These are phyloP conservation scores for Coelopa pilipes DNA, from an alignment of 2,888 invertebrate species.

Conservation along the genomic window DNA sequence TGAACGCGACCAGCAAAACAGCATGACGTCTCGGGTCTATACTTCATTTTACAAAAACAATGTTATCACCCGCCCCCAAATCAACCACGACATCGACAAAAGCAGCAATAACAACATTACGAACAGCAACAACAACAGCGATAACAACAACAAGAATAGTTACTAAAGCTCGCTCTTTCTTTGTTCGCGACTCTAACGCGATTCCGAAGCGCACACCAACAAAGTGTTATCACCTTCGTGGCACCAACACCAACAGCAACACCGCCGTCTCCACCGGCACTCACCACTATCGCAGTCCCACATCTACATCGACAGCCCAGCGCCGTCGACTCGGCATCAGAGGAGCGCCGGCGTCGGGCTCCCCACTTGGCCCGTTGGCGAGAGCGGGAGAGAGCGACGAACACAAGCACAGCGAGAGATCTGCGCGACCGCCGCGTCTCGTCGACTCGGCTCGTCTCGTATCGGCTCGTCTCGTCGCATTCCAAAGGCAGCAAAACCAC, in stretches of 20 bases:
- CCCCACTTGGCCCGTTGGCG: background rate
- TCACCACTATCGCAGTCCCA: too few relatives aligned
- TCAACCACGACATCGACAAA: background rate
- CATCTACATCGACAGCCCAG: background rate
- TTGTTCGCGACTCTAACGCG: background rate
- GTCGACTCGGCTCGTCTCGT: too few relatives aligned
- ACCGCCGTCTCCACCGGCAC: too few relatives aligned
- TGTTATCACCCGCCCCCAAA: constrained; percentile 33
- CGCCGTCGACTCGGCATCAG: background rate
- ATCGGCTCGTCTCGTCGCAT: constrained; percentile 12
- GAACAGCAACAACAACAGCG: constrained; percentile 32
- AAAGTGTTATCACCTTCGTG: constrained; percentile 3
- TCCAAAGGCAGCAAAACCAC: constrained; percentile 40
- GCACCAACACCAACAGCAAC: constrained; percentile 21
- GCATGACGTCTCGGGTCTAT: too few relatives aligned
- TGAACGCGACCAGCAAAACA: too few relatives aligned
- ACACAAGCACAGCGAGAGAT: too few relatives aligned
- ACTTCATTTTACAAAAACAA: constrained; percentile 16
- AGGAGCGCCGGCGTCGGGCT: background rate
- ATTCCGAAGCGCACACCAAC: constrained; percentile 15
- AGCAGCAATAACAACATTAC: background rate
- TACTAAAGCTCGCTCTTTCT: constrained; percentile 3
- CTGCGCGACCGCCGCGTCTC: too few relatives aligned
- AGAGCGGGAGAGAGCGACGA: background rate
- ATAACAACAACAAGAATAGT: background rate